Percentiles rank a stretch among this genome's conserved stretches.
phyloP scores from a whole-genome alignment of 2,113 vertebrate genomes.

The human region DNA sequence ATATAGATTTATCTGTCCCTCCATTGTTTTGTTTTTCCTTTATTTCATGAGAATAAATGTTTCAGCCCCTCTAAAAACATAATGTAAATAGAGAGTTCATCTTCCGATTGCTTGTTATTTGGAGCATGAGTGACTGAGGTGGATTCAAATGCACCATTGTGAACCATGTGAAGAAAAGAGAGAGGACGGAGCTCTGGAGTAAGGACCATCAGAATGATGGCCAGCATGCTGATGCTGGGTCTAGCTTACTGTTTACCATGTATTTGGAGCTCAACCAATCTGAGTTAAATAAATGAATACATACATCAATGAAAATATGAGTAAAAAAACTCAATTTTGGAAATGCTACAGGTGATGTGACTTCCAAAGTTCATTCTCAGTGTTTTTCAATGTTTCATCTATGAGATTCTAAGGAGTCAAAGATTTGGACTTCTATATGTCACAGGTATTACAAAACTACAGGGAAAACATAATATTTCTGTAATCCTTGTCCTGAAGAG shows the following conservation, averaged over 20 bases:
- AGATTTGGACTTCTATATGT: neutral
- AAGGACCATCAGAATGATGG: neutral
- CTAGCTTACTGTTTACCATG: neutral
- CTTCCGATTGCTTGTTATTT: neutral
- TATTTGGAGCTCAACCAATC: neutral
- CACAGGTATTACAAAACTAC: neutral
- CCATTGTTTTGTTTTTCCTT: neutral
- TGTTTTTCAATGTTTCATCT: neutral
- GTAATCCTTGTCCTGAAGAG: neutral
- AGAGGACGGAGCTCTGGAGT: neutral
- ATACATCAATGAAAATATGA: neutral
- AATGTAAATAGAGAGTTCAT: neutral
- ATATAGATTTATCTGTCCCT: neutral
- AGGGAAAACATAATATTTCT: neutral
- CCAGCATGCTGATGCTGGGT: neutral
- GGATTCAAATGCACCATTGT: neutral
- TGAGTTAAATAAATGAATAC: neutral
- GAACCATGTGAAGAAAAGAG: neutral
- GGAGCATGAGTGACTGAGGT: neutral
- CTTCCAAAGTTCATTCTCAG: neutral
- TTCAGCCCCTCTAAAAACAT: neutral
- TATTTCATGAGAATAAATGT: neutral
- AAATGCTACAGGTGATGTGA: neutral
- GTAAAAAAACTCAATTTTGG: neutral
- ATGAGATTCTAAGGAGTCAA: neutral